Evolutionary conservation across 2,113 vertebrate species (phyloP).

Genomic region (Psittacus erithacus): DNA sequence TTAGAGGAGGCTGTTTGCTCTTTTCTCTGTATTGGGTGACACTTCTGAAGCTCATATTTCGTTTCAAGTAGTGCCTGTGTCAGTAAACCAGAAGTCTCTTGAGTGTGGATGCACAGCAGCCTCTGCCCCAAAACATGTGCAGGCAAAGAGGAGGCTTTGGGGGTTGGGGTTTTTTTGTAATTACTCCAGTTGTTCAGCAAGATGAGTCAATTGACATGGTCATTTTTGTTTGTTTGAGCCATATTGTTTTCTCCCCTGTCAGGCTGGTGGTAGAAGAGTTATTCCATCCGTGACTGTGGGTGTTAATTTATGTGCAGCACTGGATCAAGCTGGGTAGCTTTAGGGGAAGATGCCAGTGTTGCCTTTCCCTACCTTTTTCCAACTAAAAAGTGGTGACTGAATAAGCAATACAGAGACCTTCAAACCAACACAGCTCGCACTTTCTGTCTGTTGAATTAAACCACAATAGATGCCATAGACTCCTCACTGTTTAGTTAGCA

Average conservation of each 20-base stretch:
- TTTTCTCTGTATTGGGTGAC: not conserved
- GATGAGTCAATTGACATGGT: not conserved
- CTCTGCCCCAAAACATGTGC: not conserved
- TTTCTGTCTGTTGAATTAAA: not conserved
- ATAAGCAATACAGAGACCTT: not conserved
- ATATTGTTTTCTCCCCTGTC: constrained; percentile 44
- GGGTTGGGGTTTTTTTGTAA: not conserved
- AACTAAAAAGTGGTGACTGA: not conserved
- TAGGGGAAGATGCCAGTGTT: not conserved
- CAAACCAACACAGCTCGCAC: not conserved
- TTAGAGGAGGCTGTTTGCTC: not conserved
- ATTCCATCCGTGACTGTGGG: not conserved
- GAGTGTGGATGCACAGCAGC: not conserved
- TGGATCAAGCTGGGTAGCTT: not conserved
- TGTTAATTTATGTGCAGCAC: not conserved
- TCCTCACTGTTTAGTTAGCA: not conserved
- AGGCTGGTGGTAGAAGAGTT: not conserved
- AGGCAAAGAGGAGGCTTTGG: not conserved
- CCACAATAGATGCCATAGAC: not conserved
- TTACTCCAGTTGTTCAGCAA: not conserved
- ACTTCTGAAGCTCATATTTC: not conserved
- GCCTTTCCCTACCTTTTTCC: not conserved
- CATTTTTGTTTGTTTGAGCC: constrained; percentile 38
- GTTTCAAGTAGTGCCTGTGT: not conserved
- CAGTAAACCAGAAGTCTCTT: not conserved